Conservation (phyloP, 2,888 invertebrate genomes). For the Pyrrhosoma nymphula region DNA sequence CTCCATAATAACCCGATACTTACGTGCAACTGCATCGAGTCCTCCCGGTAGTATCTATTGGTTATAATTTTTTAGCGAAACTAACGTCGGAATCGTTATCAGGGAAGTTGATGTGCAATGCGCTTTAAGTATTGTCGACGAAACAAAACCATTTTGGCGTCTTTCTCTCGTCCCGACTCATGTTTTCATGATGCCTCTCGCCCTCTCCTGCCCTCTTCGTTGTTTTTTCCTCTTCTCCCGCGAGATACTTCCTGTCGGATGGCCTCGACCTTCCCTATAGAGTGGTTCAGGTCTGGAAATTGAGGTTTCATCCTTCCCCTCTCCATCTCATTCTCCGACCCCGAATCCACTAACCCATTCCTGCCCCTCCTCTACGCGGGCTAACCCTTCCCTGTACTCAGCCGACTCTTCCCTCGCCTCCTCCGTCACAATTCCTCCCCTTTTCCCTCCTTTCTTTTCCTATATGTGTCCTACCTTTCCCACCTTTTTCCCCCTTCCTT, state of each 20-base stretch:
- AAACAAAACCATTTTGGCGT: not conserved
- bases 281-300: conserved; percentile 36
- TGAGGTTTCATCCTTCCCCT: not conserved
- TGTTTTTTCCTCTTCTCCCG: not conserved
- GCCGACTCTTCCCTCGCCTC: not conserved
- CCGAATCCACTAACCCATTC: not conserved
- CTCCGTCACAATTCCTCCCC: not conserved
- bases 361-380: not conserved
- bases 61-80: too few relatives aligned
- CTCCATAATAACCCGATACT: too few relatives aligned
- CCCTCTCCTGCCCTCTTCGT: not conserved
- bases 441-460: too few relatives aligned
- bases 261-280: conserved; percentile 25
- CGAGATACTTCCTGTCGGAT: not conserved
- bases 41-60: too few relatives aligned
- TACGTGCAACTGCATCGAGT: too few relatives aligned
- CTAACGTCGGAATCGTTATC: not conserved
- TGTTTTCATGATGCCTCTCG: not conserved
- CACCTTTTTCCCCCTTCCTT: too few relatives aligned
- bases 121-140: not conserved
- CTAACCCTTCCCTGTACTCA: not conserved
- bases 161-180: not conserved
- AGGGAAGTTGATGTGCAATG: not conserved
- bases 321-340: too few relatives aligned
- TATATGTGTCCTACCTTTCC: too few relatives aligned